Conservation (phyloP, 1,140 invertebrate species). For the Agrypnia vestita region DNA sequence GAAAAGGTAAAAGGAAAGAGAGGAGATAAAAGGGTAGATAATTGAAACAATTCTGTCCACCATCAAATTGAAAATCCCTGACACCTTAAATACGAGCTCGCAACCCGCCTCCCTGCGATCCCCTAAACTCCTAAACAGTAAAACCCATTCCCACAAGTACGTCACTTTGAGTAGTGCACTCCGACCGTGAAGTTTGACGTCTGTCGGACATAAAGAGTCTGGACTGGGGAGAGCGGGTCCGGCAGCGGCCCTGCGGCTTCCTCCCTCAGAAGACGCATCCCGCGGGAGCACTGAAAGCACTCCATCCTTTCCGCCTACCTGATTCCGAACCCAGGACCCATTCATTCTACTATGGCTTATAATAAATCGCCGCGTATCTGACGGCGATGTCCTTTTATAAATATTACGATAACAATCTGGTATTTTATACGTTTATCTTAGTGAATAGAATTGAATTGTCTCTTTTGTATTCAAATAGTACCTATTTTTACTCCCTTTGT, state of each 20-base stretch:
- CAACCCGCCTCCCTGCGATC: no score
- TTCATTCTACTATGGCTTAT: not conserved
- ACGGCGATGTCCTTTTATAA: constrained; percentile 1
- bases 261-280: constrained; percentile 7
- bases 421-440: not conserved
- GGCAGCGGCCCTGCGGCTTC: constrained; percentile 3
- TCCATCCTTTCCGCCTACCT: constrained; percentile 50
- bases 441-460: not conserved
- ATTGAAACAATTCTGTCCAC: no score
- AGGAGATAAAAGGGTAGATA: no score
- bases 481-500: no score
- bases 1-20: no score
- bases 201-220: constrained; percentile 12
- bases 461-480: not conserved
- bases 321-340: constrained; percentile 14
- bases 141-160: not conserved
- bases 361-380: not conserved
- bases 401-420: constrained; percentile 13
- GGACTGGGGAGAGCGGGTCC: not conserved
- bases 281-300: constrained; percentile 28
- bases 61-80: no score
- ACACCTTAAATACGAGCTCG: no score
- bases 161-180: constrained; percentile 25
- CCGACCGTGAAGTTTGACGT: constrained; percentile 21
- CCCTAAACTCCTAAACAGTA: no score